Evolutionary conservation across 2,113 vertebrate genomes (phyloP).

Genomic region (Apus apus): DNA sequence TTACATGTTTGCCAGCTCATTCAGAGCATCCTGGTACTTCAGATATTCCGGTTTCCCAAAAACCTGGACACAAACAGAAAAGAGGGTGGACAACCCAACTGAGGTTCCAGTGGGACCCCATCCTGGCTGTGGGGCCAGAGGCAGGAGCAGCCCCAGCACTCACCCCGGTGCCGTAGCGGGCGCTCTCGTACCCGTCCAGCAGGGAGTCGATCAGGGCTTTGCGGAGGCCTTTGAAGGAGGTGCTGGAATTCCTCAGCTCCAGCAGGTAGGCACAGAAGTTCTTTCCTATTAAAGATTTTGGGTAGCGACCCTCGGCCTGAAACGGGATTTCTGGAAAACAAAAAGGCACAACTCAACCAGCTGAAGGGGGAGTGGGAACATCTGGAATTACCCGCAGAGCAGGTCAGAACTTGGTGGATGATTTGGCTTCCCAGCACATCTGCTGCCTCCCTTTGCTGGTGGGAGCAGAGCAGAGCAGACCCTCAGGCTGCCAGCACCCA

Average conservation of each 20-base stretch:
- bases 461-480: fast-evolving
- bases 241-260: constrained; percentile 85
- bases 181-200: constrained; percentile 89
- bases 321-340: constrained; percentile 85
- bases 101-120: too few species aligned
- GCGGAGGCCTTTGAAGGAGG: constrained; percentile 79
- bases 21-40: constrained; percentile 87
- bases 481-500: not conserved
- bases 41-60: constrained; percentile 89
- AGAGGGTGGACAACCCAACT: not conserved
- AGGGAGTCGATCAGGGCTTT: constrained; percentile 84
- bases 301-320: constrained; percentile 77
- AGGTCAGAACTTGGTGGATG: fast-evolving
- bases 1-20: constrained; percentile 87
- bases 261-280: constrained; percentile 89
- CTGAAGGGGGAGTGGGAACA: not conserved
- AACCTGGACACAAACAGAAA: constrained; percentile 52
- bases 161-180: constrained; percentile 91
- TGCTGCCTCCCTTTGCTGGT: not conserved
- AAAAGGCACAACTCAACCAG: not conserved
- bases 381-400: fast-evolving
- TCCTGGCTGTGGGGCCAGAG: fast-evolving
- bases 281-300: constrained; percentile 85
- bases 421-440: not conserved
- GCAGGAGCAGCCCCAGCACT: not conserved